These are phyloP conservation scores for Eira barbara DNA, from an alignment of 2,113 vertebrate genomes.

Conservation along the genomic window DNA sequence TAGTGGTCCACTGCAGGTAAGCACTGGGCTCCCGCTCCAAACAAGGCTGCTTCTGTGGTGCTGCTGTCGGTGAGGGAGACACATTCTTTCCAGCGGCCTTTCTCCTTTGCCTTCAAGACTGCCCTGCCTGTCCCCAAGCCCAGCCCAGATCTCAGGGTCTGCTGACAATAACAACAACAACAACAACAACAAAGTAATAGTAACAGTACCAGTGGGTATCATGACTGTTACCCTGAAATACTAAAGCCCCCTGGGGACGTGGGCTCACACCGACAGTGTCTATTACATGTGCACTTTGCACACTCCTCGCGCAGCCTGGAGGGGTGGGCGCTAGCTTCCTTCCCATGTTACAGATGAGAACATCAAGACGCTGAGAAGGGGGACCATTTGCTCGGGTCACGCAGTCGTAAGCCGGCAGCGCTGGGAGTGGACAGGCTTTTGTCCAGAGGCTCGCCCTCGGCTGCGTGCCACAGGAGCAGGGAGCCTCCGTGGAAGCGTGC, in stretches of 20 bases:
- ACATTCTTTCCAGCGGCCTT: not conserved
- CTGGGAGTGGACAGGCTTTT: not conserved
- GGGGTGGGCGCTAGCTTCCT: not conserved
- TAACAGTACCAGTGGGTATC: no score
- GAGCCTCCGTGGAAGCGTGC: not conserved
- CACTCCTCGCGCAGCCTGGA: not conserved
- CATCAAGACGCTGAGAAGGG: not conserved
- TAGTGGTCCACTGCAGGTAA: conserved; percentile 95
- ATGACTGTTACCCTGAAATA: not conserved
- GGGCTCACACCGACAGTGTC: not conserved
- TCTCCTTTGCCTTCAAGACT: not conserved
- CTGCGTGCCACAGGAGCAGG: fast-evolving
- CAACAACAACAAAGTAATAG: not conserved
- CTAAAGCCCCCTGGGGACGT: not conserved
- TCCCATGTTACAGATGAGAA: not conserved
- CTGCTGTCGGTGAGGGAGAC: fast-evolving
- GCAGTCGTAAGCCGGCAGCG: no score
- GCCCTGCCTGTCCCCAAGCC: not conserved
- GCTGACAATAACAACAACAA: no score
- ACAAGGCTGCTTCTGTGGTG: not conserved
- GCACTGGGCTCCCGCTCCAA: not conserved
- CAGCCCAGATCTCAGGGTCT: not conserved
- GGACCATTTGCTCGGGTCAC: not conserved
- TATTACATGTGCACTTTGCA: fast-evolving
- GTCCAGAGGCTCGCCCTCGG: not conserved